Evolutionary conservation across 2,888 invertebrate species (phyloP).

Genomic region (Xylocampa areola): DNA sequence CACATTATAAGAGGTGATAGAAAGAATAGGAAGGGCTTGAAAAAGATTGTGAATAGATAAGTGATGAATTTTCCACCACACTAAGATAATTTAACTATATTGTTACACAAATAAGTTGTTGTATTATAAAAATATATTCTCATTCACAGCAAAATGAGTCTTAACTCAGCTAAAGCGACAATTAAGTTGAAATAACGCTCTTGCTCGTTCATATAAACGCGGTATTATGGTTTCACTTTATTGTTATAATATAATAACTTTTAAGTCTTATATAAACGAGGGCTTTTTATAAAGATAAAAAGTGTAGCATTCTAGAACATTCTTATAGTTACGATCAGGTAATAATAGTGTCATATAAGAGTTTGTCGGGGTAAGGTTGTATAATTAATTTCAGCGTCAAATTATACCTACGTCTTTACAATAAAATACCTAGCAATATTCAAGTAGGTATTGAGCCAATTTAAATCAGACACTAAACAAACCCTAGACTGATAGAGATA

Average conservation of each 20-base stretch:
- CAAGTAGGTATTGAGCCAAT: too few relatives aligned
- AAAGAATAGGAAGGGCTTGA: too few relatives aligned
- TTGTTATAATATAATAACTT: conserved; percentile 17
- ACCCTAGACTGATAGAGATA: too few relatives aligned
- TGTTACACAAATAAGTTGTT: neutral
- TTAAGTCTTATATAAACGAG: neutral
- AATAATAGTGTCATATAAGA: too few relatives aligned
- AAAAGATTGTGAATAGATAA: neutral
- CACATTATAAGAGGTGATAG: too few relatives aligned
- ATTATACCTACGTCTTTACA: too few relatives aligned
- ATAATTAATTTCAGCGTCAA: too few relatives aligned
- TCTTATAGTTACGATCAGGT: too few relatives aligned
- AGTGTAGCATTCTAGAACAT: too few relatives aligned
- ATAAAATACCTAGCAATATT: too few relatives aligned
- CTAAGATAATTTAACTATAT: conserved; percentile 1
- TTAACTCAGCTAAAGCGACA: conserved; percentile 22
- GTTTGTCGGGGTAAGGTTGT: too few relatives aligned
- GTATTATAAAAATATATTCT: conserved; percentile 3
- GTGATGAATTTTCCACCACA: neutral
- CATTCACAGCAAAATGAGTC: neutral
- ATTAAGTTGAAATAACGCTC: conserved; percentile 18
- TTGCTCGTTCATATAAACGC: neutral
- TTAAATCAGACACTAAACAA: too few relatives aligned
- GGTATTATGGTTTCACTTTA: conserved; percentile 16
- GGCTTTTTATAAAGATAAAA: neutral